A percentile compares a stretch with the other conserved stretches of the same genome.
These are phyloP conservation scores for Ennomos fuscantarius DNA, from an alignment of 2,888 invertebrate genomes.

Conservation along the genomic window DNA sequence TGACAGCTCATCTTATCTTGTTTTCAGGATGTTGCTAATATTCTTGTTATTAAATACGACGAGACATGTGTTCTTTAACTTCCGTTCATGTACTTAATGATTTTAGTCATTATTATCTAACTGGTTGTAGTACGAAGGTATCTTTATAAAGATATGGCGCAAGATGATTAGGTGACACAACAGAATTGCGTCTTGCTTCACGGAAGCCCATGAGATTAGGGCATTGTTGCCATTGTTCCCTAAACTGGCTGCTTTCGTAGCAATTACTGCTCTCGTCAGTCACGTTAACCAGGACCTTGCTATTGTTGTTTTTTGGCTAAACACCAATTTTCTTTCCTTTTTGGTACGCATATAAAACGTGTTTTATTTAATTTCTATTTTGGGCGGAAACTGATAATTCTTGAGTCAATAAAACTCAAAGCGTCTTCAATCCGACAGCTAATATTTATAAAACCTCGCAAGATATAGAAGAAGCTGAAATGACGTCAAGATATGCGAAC, in stretches of 20 bases:
- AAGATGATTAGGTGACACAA: conserved; percentile 43
- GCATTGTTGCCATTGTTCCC: conserved; percentile 53
- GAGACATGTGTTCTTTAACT: conserved; percentile 31
- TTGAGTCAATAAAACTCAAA: background rate
- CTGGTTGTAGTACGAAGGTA: conserved; percentile 32
- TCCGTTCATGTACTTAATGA: conserved; percentile 38
- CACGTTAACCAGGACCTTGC: conserved; percentile 33
- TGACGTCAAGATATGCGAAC: conserved; percentile 23
- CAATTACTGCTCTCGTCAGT: conserved; percentile 41
- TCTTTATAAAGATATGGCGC: conserved; percentile 29
- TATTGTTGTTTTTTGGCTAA: conserved; percentile 30
- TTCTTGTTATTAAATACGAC: conserved; percentile 39
- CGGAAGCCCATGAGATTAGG: conserved; percentile 54
- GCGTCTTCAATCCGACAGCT: background rate
- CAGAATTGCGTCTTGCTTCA: conserved; percentile 45
- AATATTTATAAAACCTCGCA: conserved; percentile 1
- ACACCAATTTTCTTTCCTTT: conserved; percentile 15
- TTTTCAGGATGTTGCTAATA: conserved; percentile 36
- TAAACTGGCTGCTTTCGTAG: conserved; percentile 45
- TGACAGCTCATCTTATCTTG: conserved; percentile 40
- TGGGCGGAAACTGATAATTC: too few species aligned
- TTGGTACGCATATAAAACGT: background rate
- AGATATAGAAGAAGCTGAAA: conserved; percentile 13
- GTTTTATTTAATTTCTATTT: background rate
- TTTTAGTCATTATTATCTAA: conserved; percentile 32